These are phyloP conservation scores for Sycophila texana DNA, from an alignment of 2,888 invertebrate genomes.

Conservation along the genomic window DNA sequence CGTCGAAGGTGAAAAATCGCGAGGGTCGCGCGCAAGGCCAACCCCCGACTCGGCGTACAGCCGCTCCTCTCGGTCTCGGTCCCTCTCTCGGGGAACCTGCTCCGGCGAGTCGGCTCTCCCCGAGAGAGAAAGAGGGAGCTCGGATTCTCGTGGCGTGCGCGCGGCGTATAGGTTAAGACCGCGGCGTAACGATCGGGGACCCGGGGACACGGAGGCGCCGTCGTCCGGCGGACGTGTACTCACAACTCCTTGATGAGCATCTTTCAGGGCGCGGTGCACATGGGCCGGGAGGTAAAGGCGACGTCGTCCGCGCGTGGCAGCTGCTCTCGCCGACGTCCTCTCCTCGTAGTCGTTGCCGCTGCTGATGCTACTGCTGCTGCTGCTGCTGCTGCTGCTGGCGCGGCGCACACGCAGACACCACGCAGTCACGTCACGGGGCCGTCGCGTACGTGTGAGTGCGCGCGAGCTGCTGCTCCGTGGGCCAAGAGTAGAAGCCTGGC, in stretches of 20 bases:
- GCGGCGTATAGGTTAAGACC: constrained; percentile 52
- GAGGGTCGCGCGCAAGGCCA: not conserved
- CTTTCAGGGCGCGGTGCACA: constrained; percentile 60
- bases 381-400: not conserved
- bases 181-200: constrained; percentile 51
- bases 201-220: not conserved
- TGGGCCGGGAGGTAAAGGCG: constrained; percentile 53
- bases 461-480: not conserved
- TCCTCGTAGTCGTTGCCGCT: not conserved
- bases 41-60: not conserved
- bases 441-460: no score
- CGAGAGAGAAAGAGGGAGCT: constrained; percentile 8
- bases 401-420: not conserved
- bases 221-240: constrained; percentile 59
- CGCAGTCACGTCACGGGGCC: not conserved
- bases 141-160: not conserved
- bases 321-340: constrained; percentile 6
- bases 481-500: not conserved
- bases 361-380: not conserved
- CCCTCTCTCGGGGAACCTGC: no score
- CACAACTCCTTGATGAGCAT: constrained; percentile 75
- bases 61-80: no score
- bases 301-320: constrained; percentile 26
- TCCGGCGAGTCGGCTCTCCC: no score
- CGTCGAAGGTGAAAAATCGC: not conserved